These are phyloP conservation scores for Bettongia penicillata DNA, from an alignment of 2,113 vertebrate species.

Conservation along the genomic window DNA sequence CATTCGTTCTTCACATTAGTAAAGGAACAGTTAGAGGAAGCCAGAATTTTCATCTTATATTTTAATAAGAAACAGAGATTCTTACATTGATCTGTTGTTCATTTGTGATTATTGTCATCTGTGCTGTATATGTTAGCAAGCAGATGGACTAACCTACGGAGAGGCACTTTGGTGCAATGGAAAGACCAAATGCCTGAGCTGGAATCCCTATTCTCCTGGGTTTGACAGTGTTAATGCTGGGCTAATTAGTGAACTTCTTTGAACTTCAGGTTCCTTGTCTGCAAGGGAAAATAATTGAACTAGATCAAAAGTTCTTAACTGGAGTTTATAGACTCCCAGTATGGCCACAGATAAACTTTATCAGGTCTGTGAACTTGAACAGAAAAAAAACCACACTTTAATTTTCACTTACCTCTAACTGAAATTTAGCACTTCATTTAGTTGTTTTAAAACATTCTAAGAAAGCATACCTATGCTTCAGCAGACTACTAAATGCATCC, in stretches of 20 bases:
- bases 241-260: constrained; percentile 4
- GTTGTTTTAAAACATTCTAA: background rate
- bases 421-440: background rate
- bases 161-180: background rate
- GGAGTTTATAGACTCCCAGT: background rate
- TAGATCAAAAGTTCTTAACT: background rate
- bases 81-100: constrained; percentile 1
- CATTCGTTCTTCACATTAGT: background rate
- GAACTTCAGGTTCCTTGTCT: background rate
- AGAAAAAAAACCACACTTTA: background rate
- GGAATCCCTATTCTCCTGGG: constrained; percentile 54
- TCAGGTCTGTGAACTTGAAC: background rate
- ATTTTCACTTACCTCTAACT: background rate
- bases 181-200: background rate
- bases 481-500: background rate
- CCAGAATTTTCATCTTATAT: constrained; percentile 8
- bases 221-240: constrained; percentile 41
- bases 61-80: constrained; percentile 18
- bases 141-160: constrained; percentile 6
- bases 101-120: constrained; percentile 21
- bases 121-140: background rate
- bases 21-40: background rate
- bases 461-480: background rate
- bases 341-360: background rate
- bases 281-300: background rate